Percentiles rank a stretch among this genome's conserved stretches.
These are phyloP conservation scores for Hepsetus odoe DNA, from an alignment of 2,113 vertebrate species.

Conservation along the genomic window DNA sequence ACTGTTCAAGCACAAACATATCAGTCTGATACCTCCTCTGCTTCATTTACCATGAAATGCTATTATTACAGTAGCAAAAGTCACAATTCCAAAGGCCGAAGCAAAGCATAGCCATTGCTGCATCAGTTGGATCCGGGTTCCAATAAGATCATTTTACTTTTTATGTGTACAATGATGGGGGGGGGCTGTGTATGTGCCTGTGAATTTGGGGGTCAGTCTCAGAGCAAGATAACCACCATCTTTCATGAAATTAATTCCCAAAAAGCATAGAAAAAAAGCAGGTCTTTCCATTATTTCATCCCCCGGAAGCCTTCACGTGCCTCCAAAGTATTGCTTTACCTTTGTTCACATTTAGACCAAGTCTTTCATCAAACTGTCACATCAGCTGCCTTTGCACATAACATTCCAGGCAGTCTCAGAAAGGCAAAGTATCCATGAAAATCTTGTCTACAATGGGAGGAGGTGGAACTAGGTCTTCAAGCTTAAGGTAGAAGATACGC, in stretches of 20 bases:
- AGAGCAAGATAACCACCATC: constrained; percentile 7
- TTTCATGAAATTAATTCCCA: constrained; percentile 8
- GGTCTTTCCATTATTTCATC: constrained; percentile 12
- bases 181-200: too few relatives aligned
- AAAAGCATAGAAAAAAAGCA: constrained; percentile 32
- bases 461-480: constrained; percentile 90
- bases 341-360: constrained; percentile 9
- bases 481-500: constrained; percentile 95
- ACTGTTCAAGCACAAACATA: constrained; percentile 37
- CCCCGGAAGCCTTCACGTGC: constrained; percentile 11
- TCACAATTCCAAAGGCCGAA: constrained; percentile 17
- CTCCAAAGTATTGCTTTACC: not conserved
- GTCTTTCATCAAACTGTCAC: constrained; percentile 18
- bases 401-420: constrained; percentile 72
- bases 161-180: not conserved
- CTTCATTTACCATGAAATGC: not conserved
- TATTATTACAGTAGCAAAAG: not conserved
- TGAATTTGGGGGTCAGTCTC: too few relatives aligned
- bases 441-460: constrained; percentile 93
- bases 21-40: not conserved
- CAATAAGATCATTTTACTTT: not conserved
- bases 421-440: constrained; percentile 92
- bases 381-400: not conserved
- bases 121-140: constrained; percentile 2
- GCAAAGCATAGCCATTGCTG: not conserved